Conservation (phyloP, 1,140 invertebrate species). For the Whitmania pigra region DNA sequence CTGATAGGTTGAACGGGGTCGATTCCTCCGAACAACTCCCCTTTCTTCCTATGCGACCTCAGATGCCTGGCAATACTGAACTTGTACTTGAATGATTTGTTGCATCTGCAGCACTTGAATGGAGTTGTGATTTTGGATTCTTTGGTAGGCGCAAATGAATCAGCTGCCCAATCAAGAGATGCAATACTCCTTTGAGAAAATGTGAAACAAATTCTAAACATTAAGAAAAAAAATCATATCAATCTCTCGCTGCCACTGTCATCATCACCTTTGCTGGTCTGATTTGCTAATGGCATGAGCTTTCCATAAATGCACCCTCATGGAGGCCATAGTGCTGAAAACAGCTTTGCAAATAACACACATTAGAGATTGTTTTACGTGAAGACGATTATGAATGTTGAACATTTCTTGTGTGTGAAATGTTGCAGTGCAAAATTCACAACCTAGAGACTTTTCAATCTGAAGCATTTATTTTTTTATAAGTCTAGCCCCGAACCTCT, state of each 20-base stretch:
- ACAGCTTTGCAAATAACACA: constrained; percentile 9
- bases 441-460: not conserved
- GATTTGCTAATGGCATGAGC: constrained; percentile 3
- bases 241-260: not conserved
- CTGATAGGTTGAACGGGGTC: not conserved
- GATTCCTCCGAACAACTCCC: not conserved
- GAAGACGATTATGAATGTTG: constrained; percentile 2
- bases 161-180: not conserved
- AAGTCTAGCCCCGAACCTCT: no score
- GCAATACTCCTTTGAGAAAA: not conserved
- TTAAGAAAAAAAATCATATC: not conserved
- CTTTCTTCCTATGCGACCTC: constrained; percentile 9
- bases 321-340: constrained; percentile 5
- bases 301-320: constrained; percentile 17
- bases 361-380: not conserved
- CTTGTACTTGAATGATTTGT: constrained; percentile 17
- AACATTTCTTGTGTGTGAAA: not conserved
- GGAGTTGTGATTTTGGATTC: not conserved
- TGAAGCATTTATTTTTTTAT: not conserved
- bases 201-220: constrained; percentile 2
- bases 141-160: not conserved
- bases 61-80: constrained; percentile 16
- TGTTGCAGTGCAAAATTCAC: constrained; percentile 7
- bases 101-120: constrained; percentile 11
- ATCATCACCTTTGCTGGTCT: constrained; percentile 6